phyloP scores from a whole-genome alignment of 2,797 vertebrate species.

The Heteromormyrus szaboi region DNA sequence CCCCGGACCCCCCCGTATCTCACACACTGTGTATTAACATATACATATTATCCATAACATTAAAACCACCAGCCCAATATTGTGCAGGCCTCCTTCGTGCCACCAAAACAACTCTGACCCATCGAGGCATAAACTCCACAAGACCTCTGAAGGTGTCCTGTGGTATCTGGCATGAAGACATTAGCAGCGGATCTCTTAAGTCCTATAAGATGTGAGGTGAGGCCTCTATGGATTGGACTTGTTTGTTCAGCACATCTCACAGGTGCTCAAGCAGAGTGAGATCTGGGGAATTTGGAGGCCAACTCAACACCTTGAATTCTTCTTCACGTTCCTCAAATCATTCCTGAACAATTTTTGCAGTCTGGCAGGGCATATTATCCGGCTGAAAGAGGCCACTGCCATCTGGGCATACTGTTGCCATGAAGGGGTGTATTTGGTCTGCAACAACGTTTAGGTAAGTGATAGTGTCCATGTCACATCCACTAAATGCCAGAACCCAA shows the following conservation, averaged over 20 bases:
- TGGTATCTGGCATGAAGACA: not conserved
- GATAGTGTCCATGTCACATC: not conserved
- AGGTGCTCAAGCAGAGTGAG: not conserved
- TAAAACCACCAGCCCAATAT: not conserved
- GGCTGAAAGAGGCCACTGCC: not conserved
- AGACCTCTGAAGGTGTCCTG: not conserved
- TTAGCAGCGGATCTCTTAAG: not conserved
- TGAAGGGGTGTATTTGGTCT: not conserved
- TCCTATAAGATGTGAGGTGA: not conserved
- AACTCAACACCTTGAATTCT: not conserved
- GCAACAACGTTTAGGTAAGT: not conserved
- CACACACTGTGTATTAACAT: not conserved
- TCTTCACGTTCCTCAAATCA: not conserved
- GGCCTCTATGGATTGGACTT: not conserved
- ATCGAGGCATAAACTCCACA: not conserved
- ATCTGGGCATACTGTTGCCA: not conserved
- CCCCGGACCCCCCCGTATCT: too few species aligned
- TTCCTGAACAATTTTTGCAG: not conserved
- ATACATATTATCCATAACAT: not conserved
- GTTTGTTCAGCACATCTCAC: not conserved
- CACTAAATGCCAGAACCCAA: not conserved
- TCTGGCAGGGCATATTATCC: not conserved
- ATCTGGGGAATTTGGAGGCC: not conserved
- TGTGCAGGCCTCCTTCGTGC: not conserved
- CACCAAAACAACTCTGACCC: not conserved